Base-by-base conservation (phyloP, 2,113 vertebrate species). In the Scatophagus argus region DNA sequence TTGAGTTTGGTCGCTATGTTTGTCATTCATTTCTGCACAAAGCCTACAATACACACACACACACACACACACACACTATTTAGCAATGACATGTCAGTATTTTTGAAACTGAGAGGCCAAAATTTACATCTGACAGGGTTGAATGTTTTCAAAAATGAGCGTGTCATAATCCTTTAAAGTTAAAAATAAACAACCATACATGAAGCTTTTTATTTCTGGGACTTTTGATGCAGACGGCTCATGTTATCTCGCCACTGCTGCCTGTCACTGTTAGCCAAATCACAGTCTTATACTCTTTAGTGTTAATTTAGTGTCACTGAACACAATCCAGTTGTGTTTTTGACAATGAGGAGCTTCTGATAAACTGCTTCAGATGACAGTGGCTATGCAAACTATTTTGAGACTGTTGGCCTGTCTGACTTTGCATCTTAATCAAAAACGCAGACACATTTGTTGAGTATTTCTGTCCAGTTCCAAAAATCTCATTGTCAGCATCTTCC, bases 381-480 rank as follows among this genome's bases (percentile, higher is more conserved):
- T 13, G 41, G 21, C 43, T 13, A 51, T 23, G 31, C 34, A 79
- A 60, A 70, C 64, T 64, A 52, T 83, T 77, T 64, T 23, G 32
- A 83, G 72, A 59, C 58, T 46, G 73, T 58, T 14, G 2, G 61
- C 56, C 55, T 65, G 68, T 46, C 70, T 66, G 19, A n/a, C 44
- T 72, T 86, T 67, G 59, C 41, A 56, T 79, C 46, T 67, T 69
- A 80, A 85, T 90, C 64, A 83, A 85, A 85, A 74, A 75, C 59
- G 46, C 21, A 70, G 41, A 76, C 62, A 29, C 54, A 43, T 74
- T 79, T 69, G 68, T 77, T 54, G 65, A 71, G 67, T 61, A 68
- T 70, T 79, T 80, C 36, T 47, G 36, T 68, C 60, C 64, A 55
- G 41, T 71, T 60, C 58, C 62, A 68, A 47, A 81, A 52, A 70